Base-by-base conservation (phyloP, 2,113 vertebrate genomes). In the Arizona elegans region DNA sequence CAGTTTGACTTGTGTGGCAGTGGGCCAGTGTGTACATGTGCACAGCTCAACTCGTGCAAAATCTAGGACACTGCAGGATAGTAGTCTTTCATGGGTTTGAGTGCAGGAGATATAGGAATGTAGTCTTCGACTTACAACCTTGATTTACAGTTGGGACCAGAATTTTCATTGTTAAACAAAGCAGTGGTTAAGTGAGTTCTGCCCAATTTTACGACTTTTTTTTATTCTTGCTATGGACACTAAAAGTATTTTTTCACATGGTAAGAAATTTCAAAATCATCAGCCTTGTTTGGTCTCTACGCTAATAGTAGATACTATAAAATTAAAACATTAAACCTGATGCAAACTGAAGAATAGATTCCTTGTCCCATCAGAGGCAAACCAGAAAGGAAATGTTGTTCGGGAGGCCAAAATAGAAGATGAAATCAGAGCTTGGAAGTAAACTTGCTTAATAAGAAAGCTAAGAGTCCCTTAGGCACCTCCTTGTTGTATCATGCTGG, bases 391-490 rank as follows among this genome's bases (percentile, higher is more conserved):
- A 85, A 43, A 70, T 3, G 87, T 87, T 87, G 54, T 86, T 86
- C 1, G 23, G 47, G 75, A 59, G 65, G 55, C 1, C 89, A 95
- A 95, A 95, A 58, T 52, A 93, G 19, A 13, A 92, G 24, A 92
- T 88, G 91, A 94, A 97, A 90, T 26, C 52, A 81, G 88, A 94
- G 95, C 91, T 96, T 95, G 85, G 93, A 95, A 94, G 93, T 93
- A 92, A 94, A 93, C 91, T 89, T 91, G 5, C 55, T 53, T 88
- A 87, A 92, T 88, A 94, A 59, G 98, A 98, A 98, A 98, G 94
- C 87, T 90, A 96, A 98, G 97, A 98, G 94, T 96, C 97, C 97
- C 97, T 93, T 75, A 94, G 97, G 96, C 97, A 91, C 95, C n/a
- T 91, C 81, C 70, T 91, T 89, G 85, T 96, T 97, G 97, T 96